Base-by-base conservation (phyloP, 2,888 invertebrate genomes). In the Caenorhabditis japonica region DNA sequence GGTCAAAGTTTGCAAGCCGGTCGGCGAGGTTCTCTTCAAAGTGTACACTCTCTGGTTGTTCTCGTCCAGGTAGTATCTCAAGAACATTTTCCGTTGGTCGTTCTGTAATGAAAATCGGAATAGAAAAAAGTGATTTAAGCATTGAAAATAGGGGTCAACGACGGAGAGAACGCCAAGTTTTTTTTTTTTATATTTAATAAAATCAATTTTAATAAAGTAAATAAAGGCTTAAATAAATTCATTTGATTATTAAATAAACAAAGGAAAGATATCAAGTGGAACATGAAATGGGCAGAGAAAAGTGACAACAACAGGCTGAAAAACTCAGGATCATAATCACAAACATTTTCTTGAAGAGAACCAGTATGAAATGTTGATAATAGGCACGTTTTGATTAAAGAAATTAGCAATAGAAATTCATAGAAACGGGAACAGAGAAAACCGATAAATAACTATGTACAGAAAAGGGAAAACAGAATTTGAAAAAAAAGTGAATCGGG, bases 11-110 rank as follows among this genome's bases (percentile, higher is more conserved):
- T 94, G 94, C 62, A 91, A 92, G 36, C 94, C 94, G 83, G 90
- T 88, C 0, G 93, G 93, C 85, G 93, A 93, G 39, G 91, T 90
- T 88, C 93, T 93, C 94, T 93, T 92, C 58, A 95, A 88, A 4
- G 95, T 95, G 88, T 95, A 95, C 30, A 94, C 92, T 52, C 94
- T 91, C 12, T 93, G 92, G 0, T 93, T 93, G 51, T 91, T 91
- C 87, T 92, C 92, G 86, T 93, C 92, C 76, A 93, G 86, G 86
- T 92, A 92, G 88, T 92, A 93, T 91, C 92, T 92, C 2, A 93
- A 89, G 91, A 92, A 92, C 93, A 93, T 93, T 49, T 23, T 64
- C 64, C 47, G 55, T 49, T 55, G 21, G 47, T 41, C 27, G 56
- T 49, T 64, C 55, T 64, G 30, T 41, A 64, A 56, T 15, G 4